Evolutionary conservation across 2,888 invertebrate genomes (phyloP).

Genomic region (Ischnura elegans): DNA sequence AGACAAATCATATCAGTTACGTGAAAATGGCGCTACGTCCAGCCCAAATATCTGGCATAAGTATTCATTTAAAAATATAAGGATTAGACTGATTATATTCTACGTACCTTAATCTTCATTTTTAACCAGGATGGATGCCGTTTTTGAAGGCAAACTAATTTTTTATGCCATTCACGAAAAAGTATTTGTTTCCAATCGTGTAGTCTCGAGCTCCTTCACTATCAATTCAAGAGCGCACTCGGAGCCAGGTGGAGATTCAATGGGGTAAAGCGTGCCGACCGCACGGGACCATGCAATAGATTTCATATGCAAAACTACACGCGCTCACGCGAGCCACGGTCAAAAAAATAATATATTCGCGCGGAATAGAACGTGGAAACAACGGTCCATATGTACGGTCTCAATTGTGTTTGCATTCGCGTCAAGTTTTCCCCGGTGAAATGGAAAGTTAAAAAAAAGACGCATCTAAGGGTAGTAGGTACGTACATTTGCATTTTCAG

Average conservation of each 20-base stretch:
- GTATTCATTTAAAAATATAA: no score
- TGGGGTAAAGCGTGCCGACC: background rate
- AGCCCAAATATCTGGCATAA: no score
- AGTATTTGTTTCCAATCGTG: no score
- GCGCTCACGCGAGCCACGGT: background rate
- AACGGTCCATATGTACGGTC: background rate
- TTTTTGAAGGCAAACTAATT: no score
- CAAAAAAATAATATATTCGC: no score
- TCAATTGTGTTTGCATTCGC: background rate
- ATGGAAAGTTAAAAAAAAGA: conserved; percentile 19
- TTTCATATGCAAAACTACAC: background rate
- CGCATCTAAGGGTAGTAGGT: background rate
- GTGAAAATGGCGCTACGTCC: no score
- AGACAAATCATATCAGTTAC: no score
- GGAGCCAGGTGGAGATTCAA: background rate
- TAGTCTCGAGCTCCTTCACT: no score
- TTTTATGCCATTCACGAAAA: no score
- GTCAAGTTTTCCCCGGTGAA: background rate
- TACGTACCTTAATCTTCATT: no score
- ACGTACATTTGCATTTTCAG: background rate
- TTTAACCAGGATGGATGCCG: no score
- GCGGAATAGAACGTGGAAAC: background rate
- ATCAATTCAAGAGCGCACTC: background rate
- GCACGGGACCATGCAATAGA: background rate
- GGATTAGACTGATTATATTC: no score